These are phyloP conservation scores for Selene dorsalis DNA, from an alignment of 2,797 vertebrate species.

Conservation along the genomic window DNA sequence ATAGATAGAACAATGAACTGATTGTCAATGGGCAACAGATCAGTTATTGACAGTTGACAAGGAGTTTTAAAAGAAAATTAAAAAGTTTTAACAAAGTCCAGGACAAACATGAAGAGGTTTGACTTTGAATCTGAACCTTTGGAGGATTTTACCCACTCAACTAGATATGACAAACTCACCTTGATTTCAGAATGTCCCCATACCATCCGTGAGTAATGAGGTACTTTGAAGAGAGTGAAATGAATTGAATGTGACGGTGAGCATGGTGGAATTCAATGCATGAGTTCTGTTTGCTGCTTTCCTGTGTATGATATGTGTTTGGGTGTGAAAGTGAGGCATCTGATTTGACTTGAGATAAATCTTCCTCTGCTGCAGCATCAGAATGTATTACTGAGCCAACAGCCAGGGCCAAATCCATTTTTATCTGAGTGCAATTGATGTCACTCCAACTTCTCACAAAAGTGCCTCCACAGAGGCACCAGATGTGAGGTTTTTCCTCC, in stretches of 20 bases:
- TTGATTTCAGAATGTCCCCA: conserved; percentile 55
- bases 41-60: not conserved
- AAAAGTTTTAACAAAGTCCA: not conserved
- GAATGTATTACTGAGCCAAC: conserved; percentile 75
- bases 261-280: conserved; percentile 69
- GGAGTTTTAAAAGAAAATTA: not conserved
- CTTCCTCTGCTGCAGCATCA: conserved; percentile 66
- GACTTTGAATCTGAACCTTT: conserved; percentile 23
- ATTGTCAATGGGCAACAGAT: too few relatives aligned
- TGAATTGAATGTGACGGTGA: conserved; percentile 54
- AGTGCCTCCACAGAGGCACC: conserved; percentile 53
- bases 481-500: conserved; percentile 57
- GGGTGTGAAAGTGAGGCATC: conserved; percentile 76
- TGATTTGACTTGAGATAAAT: conserved; percentile 80
- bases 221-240: conserved; percentile 55
- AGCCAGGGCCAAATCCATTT: conserved; percentile 75
- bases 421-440: conserved; percentile 78
- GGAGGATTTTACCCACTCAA: conserved; percentile 49
- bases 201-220: conserved; percentile 69
- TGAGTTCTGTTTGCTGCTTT: conserved; percentile 63
- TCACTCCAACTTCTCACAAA: conserved; percentile 72
- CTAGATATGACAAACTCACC: conserved; percentile 51
- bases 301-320: conserved; percentile 66
- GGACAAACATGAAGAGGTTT: not conserved
- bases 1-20: too few relatives aligned